Base-by-base conservation (phyloP, 2,797 vertebrate genomes). In the Hydrolagus colliei region DNA sequence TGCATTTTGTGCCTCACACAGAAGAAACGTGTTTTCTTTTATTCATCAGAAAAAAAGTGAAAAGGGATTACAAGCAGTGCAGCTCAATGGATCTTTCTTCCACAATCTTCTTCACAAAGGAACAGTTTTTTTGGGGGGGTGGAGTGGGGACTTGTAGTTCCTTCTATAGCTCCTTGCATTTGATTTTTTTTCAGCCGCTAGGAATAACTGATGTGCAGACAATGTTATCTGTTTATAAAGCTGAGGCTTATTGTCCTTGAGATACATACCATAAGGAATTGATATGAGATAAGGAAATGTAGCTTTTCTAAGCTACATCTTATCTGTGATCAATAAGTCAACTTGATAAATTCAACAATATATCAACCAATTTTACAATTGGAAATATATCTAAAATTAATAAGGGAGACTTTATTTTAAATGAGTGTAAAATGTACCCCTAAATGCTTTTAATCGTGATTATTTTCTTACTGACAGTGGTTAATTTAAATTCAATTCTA, bases 11-110 rank as follows among this genome's bases (percentile, higher is more conserved):
- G 65, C 16, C 20, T 41, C 65, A 41, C 11, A 84, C 65, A 71
- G 67, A 82, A 72, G 35, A 86, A 86, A 82, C 78, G 59, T 80
- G 86, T 75, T 75, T 75, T 75, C 86, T 86, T 86, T 86, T 77
- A 86, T 86, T 75, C 86, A 63, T 63, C 86, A 52, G 63, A 27
- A 73, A 74, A 52, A 82, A 80, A 73, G 67, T 82, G 86, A 86
- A 86, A 73, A 73, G 77, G 78, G 68, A 86, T 86, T 86, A 82
- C 77, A 82, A 86, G 86, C 61, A 52, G 20, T 73, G 79, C 27
- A 84, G 32, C 20, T 86, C 67, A 73, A 82, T 84, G 79, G 65
- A 18, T 16, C 32, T 65, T 41, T 84, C 68, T 84, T 84, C 79
- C 79, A 84, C 32, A 84, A 35, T 18, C 79, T 84, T 63, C 79